phyloP scores from a whole-genome alignment of 2,888 invertebrate genomes.

The Tribolium freemani region DNA sequence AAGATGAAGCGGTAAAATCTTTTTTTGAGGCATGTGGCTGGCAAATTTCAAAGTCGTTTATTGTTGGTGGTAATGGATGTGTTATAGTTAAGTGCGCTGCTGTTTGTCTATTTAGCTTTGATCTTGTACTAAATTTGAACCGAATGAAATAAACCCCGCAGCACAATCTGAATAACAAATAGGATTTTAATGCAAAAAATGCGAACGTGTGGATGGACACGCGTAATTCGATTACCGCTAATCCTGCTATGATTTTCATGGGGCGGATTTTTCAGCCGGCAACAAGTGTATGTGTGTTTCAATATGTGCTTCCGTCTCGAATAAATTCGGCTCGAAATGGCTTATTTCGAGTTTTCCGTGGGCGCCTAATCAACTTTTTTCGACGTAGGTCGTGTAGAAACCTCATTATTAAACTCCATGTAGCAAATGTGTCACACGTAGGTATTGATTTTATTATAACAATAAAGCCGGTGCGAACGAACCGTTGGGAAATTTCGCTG shows the following conservation, averaged over 20 bases:
- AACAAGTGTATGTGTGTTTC: conserved; percentile 5
- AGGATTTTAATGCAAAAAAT: conserved; percentile 19
- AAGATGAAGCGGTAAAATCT: not conserved
- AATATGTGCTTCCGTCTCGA: not conserved
- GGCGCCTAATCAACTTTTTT: not conserved
- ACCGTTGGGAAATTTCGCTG: conserved; percentile 25
- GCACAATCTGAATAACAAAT: conserved; percentile 29
- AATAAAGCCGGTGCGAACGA: conserved; percentile 30
- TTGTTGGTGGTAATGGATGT: not conserved
- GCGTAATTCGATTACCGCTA: conserved; percentile 29
- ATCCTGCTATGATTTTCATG: conserved; percentile 24
- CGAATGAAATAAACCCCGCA: not conserved
- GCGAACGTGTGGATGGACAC: conserved; percentile 18
- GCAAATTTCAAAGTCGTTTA: not conserved
- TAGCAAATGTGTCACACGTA: conserved; percentile 35
- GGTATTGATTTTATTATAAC: conserved; percentile 37
- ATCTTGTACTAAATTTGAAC: not conserved
- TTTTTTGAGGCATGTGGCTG: not conserved
- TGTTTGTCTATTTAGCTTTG: conserved; percentile 10
- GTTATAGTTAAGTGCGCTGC: not conserved
- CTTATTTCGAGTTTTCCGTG: not conserved
- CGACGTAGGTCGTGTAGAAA: conserved; percentile 18
- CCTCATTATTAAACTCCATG: conserved; percentile 22
- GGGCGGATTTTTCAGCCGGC: conserved; percentile 1
- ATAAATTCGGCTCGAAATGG: not conserved